These are phyloP conservation scores for Mimachlamys varia DNA, from an alignment of 2,888 invertebrate genomes.

Conservation along the genomic window DNA sequence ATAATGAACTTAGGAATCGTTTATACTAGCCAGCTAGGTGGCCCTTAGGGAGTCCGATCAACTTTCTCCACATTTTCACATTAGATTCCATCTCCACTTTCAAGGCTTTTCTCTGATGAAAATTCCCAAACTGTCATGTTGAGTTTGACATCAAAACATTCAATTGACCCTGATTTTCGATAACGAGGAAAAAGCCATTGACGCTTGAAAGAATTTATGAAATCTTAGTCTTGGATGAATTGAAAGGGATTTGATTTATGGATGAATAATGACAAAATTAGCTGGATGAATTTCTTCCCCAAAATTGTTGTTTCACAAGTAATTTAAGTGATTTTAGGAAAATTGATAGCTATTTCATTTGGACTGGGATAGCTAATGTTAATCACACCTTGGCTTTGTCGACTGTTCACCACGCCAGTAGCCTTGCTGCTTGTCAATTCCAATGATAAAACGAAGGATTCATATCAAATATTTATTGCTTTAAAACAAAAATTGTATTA, in stretches of 20 bases:
- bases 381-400: neutral
- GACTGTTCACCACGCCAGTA: no score
- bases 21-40: slow-evolving; percentile 1
- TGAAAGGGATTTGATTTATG: slow-evolving; percentile 19
- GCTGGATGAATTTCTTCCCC: neutral
- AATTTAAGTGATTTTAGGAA: slow-evolving; percentile 10
- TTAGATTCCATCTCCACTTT: neutral
- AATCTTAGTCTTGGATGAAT: slow-evolving; percentile 21
- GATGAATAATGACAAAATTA: slow-evolving; percentile 17
- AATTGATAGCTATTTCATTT: slow-evolving; percentile 3
- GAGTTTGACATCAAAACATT: slow-evolving; percentile 31
- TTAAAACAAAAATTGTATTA: neutral
- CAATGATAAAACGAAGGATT: neutral
- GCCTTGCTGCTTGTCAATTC: neutral
- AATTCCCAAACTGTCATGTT: slow-evolving; percentile 15
- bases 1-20: slow-evolving; percentile 36
- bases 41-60: slow-evolving; percentile 25
- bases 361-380: neutral
- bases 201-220: slow-evolving; percentile 31
- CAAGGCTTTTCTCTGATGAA: neutral
- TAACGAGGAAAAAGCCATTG: slow-evolving; percentile 26
- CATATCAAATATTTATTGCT: neutral
- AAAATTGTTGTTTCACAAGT: slow-evolving; percentile 26
- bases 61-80: slow-evolving; percentile 25
- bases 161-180: slow-evolving; percentile 34